These are phyloP conservation scores for Clarias pachynema DNA, from an alignment of 2,797 vertebrate species.

Conservation along the genomic window DNA sequence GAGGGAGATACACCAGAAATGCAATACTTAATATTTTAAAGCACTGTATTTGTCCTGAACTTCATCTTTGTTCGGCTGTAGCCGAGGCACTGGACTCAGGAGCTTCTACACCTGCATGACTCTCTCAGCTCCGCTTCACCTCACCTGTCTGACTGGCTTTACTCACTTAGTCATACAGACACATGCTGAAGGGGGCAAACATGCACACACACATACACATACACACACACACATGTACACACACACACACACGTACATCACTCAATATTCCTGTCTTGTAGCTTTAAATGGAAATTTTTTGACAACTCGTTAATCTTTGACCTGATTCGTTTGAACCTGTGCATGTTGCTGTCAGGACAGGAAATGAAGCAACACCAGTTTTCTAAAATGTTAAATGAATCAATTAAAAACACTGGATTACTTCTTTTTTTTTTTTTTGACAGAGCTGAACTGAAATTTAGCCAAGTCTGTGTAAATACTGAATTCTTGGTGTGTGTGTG, in stretches of 20 bases:
- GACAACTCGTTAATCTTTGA: no score
- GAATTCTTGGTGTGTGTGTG: no score
- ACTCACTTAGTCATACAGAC: conserved; percentile 65
- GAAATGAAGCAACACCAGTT: background rate
- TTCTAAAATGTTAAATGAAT: background rate
- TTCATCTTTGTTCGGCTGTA: background rate
- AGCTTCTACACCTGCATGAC: conserved; percentile 35
- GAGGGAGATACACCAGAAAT: background rate
- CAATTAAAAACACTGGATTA: background rate
- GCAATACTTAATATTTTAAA: background rate
- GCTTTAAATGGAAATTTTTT: background rate
- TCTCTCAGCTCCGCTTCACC: conserved; percentile 54
- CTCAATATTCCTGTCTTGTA: background rate
- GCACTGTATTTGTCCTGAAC: background rate
- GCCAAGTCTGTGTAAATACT: background rate
- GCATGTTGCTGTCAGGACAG: background rate
- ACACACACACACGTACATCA: background rate
- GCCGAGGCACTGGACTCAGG: background rate
- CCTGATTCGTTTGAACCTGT: background rate
- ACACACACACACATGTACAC: background rate
- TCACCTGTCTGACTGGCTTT: conserved; percentile 77
- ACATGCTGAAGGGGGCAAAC: conserved; percentile 45
- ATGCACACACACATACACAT: background rate
- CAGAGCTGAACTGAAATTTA: background rate
- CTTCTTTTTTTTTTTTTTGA: background rate